Conservation (phyloP, 2,888 invertebrate species). For the Eupeodes latifasciatus region DNA sequence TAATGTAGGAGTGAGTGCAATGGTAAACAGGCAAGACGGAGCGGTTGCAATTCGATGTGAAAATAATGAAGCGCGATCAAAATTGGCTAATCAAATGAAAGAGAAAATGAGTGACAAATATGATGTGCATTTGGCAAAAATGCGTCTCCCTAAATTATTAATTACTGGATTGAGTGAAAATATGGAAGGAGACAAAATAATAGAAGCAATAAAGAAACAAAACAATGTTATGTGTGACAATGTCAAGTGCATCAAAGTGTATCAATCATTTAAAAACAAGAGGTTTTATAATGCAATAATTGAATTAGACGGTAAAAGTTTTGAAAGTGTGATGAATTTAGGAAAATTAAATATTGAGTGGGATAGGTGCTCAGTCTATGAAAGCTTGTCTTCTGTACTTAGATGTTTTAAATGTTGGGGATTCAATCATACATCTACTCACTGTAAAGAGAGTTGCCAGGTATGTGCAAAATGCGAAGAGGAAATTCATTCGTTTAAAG, state of each 20-base stretch:
- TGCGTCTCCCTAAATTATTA: neutral
- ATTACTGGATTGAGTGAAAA: neutral
- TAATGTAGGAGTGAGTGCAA: neutral
- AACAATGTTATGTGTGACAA: no score
- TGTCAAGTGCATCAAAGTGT: no score
- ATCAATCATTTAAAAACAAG: no score
- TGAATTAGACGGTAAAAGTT: no score
- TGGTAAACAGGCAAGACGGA: neutral
- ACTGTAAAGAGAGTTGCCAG: neutral
- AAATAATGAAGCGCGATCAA: slow-evolving; percentile 14
- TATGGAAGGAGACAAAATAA: neutral
- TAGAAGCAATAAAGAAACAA: neutral
- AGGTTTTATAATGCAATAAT: no score
- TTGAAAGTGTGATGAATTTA: no score
- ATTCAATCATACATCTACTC: neutral
- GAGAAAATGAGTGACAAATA: slow-evolving; percentile 1
- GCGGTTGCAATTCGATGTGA: slow-evolving; percentile 29
- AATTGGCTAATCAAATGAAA: slow-evolving; percentile 8
- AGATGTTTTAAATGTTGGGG: neutral
- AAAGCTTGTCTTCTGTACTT: neutral
- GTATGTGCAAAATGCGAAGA: neutral
- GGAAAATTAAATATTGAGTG: no score
- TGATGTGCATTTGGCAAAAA: neutral
- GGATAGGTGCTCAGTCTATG: no score
- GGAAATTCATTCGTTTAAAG: neutral